Evolutionary conservation across 2,797 vertebrate species (phyloP).

Genomic region (Aulostomus chinensis): DNA sequence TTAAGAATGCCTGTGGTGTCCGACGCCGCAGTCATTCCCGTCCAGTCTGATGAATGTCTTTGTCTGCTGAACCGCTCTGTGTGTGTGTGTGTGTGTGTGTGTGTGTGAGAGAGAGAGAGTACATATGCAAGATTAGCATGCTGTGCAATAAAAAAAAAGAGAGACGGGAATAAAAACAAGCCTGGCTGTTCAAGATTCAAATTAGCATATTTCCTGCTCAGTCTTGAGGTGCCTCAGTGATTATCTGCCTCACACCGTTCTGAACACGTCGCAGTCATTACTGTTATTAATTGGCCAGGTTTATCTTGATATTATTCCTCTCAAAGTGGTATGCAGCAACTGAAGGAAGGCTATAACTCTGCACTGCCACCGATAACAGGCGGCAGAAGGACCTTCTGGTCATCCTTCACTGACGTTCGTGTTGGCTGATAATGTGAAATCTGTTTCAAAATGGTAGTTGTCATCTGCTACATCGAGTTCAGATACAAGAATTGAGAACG

Average conservation of each 20-base stretch:
- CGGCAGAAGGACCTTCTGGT: too few relatives aligned
- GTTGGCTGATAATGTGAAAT: conserved; percentile 14
- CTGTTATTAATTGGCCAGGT: conserved; percentile 55
- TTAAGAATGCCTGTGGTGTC: conserved; percentile 27
- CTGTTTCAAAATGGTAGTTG: conserved; percentile 1
- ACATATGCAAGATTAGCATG: conserved; percentile 16
- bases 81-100: too few relatives aligned
- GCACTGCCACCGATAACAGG: not conserved
- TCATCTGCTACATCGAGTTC: conserved; percentile 4
- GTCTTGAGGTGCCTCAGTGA: conserved; percentile 50
- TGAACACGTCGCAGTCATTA: conserved; percentile 58
- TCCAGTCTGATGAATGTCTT: conserved; percentile 35
- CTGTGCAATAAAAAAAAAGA: not conserved
- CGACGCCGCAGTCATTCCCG: conserved; percentile 10
- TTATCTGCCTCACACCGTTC: conserved; percentile 36
- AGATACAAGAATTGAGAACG: too few relatives aligned
- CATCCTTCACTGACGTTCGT: too few relatives aligned
- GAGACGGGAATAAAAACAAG: not conserved
- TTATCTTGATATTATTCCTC: conserved; percentile 53
- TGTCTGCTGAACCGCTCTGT: conserved; percentile 16
- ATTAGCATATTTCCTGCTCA: conserved; percentile 52
- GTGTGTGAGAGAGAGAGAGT: too few relatives aligned
- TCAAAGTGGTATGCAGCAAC: conserved; percentile 26
- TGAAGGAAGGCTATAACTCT: not conserved
- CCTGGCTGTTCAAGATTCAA: conserved; percentile 26